Conservation (phyloP, 2,888 invertebrate genomes). For the Tinea trinotella region DNA sequence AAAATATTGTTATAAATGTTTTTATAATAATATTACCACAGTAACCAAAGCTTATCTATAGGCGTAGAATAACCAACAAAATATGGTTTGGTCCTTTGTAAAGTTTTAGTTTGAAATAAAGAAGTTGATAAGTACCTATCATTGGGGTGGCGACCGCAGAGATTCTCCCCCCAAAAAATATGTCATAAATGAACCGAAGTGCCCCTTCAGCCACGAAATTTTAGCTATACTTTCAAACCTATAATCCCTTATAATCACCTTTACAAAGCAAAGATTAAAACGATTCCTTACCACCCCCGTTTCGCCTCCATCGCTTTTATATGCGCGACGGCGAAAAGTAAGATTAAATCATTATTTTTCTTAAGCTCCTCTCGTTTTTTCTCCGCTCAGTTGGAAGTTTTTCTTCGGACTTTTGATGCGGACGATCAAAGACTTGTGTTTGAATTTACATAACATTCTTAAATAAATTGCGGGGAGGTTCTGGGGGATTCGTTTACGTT, state of each 20-base stretch:
- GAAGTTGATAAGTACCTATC: constrained; percentile 57
- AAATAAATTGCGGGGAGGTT: constrained; percentile 63
- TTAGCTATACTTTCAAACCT: constrained; percentile 72
- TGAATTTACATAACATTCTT: constrained; percentile 73
- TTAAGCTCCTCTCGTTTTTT: constrained; percentile 68
- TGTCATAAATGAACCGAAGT: constrained; percentile 56
- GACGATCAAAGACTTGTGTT: constrained; percentile 72
- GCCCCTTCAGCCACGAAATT: constrained; percentile 62
- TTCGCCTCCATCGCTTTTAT: constrained; percentile 54
- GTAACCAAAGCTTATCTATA: constrained; percentile 1
- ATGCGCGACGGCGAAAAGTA: constrained; percentile 69
- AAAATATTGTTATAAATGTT: no score
- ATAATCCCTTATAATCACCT: constrained; percentile 74
- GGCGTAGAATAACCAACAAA: background rate
- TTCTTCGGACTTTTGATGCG: constrained; percentile 69
- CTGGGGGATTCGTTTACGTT: constrained; percentile 28
- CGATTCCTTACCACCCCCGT: constrained; percentile 61
- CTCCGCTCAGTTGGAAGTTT: constrained; percentile 54
- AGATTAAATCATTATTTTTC: constrained; percentile 75
- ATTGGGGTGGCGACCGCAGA: constrained; percentile 51
- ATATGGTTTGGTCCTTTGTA: constrained; percentile 63
- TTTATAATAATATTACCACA: background rate
- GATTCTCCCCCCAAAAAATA: constrained; percentile 64
- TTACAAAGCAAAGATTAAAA: constrained; percentile 76
- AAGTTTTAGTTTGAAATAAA: constrained; percentile 49